Percentiles rank a stretch among this genome's conserved stretches.
Conservation (phyloP, 2,888 invertebrate genomes). For the Drosophila quinaria region DNA sequence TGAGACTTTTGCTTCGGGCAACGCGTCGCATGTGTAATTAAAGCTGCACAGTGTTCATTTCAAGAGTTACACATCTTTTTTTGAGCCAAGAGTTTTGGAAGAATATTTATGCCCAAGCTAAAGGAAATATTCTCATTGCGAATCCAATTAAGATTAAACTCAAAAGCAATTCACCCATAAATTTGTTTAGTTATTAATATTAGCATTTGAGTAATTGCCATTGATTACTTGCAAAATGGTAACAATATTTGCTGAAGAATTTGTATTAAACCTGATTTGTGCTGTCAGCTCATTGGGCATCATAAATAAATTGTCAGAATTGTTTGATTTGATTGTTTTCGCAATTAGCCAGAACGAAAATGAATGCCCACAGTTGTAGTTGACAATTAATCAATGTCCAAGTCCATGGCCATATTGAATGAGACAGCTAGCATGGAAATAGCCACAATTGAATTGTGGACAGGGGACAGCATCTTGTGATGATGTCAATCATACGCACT, state of each 20-base stretch:
- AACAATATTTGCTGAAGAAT: slow-evolving; percentile 1
- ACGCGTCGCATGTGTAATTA: slow-evolving; percentile 51
- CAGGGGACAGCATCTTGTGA: slow-evolving; percentile 9
- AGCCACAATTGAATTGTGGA: slow-evolving; percentile 2
- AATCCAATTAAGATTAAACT: slow-evolving; percentile 45
- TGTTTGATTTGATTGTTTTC: slow-evolving; percentile 40
- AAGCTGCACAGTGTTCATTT: slow-evolving; percentile 36
- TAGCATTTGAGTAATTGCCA: not conserved
- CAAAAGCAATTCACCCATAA: not conserved
- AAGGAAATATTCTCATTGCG: slow-evolving; percentile 13
- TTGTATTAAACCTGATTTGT: slow-evolving; percentile 24
- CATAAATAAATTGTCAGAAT: slow-evolving; percentile 24
- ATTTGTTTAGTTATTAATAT: not conserved
- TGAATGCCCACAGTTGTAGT: slow-evolving; percentile 46
- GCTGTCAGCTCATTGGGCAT: slow-evolving; percentile 13
- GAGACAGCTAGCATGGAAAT: slow-evolving; percentile 17
- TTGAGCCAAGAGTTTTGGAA: slow-evolving; percentile 17
- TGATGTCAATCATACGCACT: slow-evolving; percentile 75
- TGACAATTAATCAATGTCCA: slow-evolving; percentile 76
- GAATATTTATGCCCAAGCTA: not conserved
- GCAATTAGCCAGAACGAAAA: slow-evolving; percentile 39
- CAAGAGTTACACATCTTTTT: slow-evolving; percentile 26
- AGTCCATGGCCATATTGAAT: slow-evolving; percentile 59
- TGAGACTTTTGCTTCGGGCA: slow-evolving; percentile 18
- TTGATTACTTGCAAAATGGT: slow-evolving; percentile 9